Percentiles rank a stretch among this genome's conserved stretches.
Conservation (phyloP, 2,888 invertebrate species). For the Mythimna ferrago region DNA sequence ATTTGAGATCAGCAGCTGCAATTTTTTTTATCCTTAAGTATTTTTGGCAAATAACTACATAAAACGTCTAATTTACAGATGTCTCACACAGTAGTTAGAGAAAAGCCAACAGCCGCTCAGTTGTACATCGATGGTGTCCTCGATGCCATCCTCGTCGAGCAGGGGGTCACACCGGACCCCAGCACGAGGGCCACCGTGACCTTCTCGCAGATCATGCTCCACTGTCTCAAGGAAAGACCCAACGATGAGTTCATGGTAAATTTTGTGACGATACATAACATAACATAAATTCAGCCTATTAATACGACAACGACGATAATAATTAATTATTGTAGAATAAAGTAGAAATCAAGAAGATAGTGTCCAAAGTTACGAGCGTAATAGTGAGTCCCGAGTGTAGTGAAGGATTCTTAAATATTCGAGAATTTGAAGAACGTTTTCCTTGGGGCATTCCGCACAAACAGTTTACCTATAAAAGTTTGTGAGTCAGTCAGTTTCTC, state of each 20-base stretch:
- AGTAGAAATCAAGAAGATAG: too few species aligned
- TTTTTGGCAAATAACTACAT: neutral
- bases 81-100: conserved; percentile 72
- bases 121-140: conserved; percentile 70
- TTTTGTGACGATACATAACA: neutral
- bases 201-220: conserved; percentile 66
- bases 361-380: too few species aligned
- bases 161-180: conserved; percentile 28
- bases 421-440: too few species aligned
- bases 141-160: conserved; percentile 59
- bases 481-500: too few species aligned
- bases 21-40: too few species aligned
- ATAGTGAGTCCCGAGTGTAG: too few species aligned
- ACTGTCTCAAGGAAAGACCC: conserved; percentile 66
- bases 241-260: conserved; percentile 66
- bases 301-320: too few species aligned
- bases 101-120: conserved; percentile 68
- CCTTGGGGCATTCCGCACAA: too few species aligned
- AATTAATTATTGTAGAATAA: too few species aligned
- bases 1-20: neutral
- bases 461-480: too few species aligned
- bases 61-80: conserved; percentile 58
- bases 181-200: conserved; percentile 55
- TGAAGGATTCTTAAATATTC: too few species aligned
- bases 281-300: too few species aligned